Evolutionary conservation across 2,797 vertebrate genomes (phyloP), one percentile per base, ranked within the genome.

Genomic region (Brachyrhaphis roseni): DNA sequence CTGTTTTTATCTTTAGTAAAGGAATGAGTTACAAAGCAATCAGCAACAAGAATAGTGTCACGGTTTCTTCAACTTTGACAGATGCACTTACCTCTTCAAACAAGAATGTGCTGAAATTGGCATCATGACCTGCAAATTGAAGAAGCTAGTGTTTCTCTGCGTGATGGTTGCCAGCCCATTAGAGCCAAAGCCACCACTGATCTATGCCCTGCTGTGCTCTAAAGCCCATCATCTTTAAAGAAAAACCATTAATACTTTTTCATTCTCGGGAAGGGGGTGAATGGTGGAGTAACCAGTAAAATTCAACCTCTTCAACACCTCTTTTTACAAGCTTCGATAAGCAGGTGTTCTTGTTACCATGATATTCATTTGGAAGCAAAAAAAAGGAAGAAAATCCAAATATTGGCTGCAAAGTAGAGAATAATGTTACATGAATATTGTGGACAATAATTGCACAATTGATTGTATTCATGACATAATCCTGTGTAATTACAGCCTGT

Each of bases 201-300:
- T 85, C 87, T 88, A 16, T 84, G 87, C 71, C 80, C 84, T 74
- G 76, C 86, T 88, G 83, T 73, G 84, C 81, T 82, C 31, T 28
- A 75, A 47, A 90, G 84, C 73, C 80, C 78, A 47, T 85, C 82
- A 62, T 83, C 71, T 78, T 79, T 55, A 78, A 83, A 84, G 81
- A 85, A 89, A 87, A 79, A 72, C 70, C 81, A 83, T 82, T 88
- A 87, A 89, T 28, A 88, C 72, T 53, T 76, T 90, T 87, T 90
- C 78, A 84, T 89, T 76, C 88, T 78, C 82, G 51, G 59, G 70
- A 78, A 83, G 64, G 74, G 80, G 86, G 83, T 86, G 31, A 72
- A 75, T 49, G 70, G 15, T 70, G 47, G 75, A 59, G 47, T 82
- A 82, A 76, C 74, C 43, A 1, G 31, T 75, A 78, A 83, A 86